Evolutionary conservation across 2,888 invertebrate genomes (phyloP).

Genomic region (Octonoba sinensis): DNA sequence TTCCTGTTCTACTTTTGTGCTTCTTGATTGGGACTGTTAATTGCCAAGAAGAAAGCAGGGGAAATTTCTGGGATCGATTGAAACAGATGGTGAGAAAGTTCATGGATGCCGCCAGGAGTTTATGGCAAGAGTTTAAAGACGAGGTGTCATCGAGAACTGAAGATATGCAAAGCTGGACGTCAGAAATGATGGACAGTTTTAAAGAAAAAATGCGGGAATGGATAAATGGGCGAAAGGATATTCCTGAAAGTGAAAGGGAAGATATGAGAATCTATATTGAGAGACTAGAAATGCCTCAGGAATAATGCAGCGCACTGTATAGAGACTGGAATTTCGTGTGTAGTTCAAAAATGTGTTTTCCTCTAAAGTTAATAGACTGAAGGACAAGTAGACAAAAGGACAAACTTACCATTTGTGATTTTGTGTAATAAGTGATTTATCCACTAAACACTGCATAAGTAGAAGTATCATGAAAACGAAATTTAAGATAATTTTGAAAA

Average conservation of each 20-base stretch:
- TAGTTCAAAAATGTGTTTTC: too few species aligned
- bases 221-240: neutral
- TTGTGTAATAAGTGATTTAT: too few species aligned
- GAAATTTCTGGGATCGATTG: neutral
- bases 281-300: neutral
- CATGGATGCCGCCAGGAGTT: neutral
- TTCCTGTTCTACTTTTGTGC: too few species aligned
- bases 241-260: slow-evolving; percentile 13
- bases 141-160: slow-evolving; percentile 14
- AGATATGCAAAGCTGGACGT: slow-evolving; percentile 19
- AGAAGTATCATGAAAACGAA: too few species aligned
- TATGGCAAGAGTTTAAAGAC: slow-evolving; percentile 6
- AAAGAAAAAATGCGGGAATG: slow-evolving; percentile 30
- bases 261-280: slow-evolving; percentile 33
- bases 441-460: too few species aligned
- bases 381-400: too few species aligned
- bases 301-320: too few species aligned
- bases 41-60: neutral
- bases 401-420: too few species aligned
- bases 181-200: slow-evolving; percentile 25
- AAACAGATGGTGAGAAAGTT: neutral
- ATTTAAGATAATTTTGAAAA: too few species aligned
- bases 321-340: too few species aligned
- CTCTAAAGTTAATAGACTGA: too few species aligned
- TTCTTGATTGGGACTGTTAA: too few species aligned